Base-by-base conservation (phyloP, 2,113 vertebrate genomes). In the Protobothrops flavoviridis region DNA sequence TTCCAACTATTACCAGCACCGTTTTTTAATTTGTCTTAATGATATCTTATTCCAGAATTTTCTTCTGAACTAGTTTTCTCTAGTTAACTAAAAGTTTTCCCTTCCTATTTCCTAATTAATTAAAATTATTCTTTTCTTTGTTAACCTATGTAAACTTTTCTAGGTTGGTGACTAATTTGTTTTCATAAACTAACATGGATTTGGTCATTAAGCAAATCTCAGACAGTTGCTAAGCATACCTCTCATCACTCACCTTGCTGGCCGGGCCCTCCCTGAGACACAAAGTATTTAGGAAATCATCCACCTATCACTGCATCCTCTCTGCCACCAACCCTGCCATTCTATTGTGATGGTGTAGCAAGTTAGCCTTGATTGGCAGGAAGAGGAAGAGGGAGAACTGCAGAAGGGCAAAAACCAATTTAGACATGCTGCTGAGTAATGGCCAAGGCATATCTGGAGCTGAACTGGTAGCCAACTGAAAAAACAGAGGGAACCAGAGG, bases 281-380 rank as follows among this genome's bases (percentile, higher is more conserved):
- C 29, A 3, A 55, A n/a, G 5, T 5, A 29, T 86, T 45, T 43
- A 26, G 53, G 39, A 52, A 33, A 81, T 5, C n/a, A 6, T 93
- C 94, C 96, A 98, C 98, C 98, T 96, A 99, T 99, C 95, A 97
- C 92, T 59, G 97, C 97, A 97, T 99, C 98, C 98, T 98, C 95
- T 99, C 98, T 39, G 98, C 98, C 97, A 98, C 98, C 95, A 98
- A 98, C 95, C 99, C 98, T 98, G 99, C 99, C 99, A 99, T 99
- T 98, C 99, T 99, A 98, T 97, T 90, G 94, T 94, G 96, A 96
- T 97, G 96, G 98, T 97, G 64, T 52, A 20, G 89, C 97, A 56
- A 94, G 15, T 64, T n/a, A 50, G 95, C 95, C 92, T 61, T 95
- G 96, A 92, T 96, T 96, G 69, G 92, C 21, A 91, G 92, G 91